phyloP scores from a whole-genome alignment of 2,888 invertebrate species.

The Spodoptera exigua region DNA sequence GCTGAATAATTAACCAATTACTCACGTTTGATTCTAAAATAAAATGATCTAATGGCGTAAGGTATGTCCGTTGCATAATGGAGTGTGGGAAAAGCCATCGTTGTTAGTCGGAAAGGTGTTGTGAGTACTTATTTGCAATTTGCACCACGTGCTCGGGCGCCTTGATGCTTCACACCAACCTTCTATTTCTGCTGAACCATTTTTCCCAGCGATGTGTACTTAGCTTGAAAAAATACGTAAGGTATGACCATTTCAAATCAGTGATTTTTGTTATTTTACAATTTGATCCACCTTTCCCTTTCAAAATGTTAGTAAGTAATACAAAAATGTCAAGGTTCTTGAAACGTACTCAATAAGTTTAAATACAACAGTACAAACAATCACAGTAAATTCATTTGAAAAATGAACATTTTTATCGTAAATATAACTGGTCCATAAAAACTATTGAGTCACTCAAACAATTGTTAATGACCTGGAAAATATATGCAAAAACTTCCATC shows the following conservation, averaged over 20 bases:
- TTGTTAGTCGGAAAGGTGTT: slow-evolving; percentile 34
- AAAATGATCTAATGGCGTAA: slow-evolving; percentile 41
- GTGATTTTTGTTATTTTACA: slow-evolving; percentile 27
- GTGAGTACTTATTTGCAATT: slow-evolving; percentile 71
- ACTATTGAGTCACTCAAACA: slow-evolving; percentile 28
- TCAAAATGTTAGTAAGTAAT: slow-evolving; percentile 18
- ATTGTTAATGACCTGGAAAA: slow-evolving; percentile 14
- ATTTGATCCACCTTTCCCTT: slow-evolving; percentile 35
- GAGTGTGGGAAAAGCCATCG: slow-evolving; percentile 50
- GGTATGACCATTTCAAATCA: slow-evolving; percentile 25
- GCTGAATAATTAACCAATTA: slow-evolving; percentile 45
- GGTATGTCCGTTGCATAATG: slow-evolving; percentile 46
- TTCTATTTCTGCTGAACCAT: slow-evolving; percentile 67
- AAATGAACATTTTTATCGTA: neutral
- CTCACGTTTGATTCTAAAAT: slow-evolving; percentile 47
- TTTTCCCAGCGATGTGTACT: slow-evolving; percentile 36
- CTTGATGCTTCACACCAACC: slow-evolving; percentile 66
- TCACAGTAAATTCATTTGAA: too few relatives aligned
- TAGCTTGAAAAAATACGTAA: slow-evolving; percentile 21
- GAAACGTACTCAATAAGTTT: slow-evolving; percentile 1
- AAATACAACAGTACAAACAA: too few relatives aligned
- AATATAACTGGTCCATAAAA: neutral
- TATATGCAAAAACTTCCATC: slow-evolving; percentile 17
- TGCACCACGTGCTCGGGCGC: slow-evolving; percentile 67
- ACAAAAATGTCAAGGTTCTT: slow-evolving; percentile 37